Evolutionary conservation across 2,113 vertebrate species (phyloP), one percentile per base, ranked within the genome.

Genomic region (Falcunculus frontatus): DNA sequence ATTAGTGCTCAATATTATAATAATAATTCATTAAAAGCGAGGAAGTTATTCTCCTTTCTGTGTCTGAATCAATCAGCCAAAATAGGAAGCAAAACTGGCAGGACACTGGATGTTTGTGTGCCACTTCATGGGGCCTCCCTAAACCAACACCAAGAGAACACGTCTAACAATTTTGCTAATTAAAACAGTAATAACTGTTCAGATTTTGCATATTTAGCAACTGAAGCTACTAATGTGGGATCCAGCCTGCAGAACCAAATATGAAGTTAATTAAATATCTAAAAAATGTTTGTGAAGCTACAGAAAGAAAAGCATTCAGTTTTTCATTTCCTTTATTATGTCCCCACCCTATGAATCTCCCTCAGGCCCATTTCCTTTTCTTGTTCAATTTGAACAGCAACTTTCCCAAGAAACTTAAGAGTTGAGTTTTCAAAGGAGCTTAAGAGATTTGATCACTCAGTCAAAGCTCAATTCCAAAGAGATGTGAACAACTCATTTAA

Each of bases 301-400:
- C 79, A 92, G 92, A 96, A 95, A 93, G 72, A 90, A 88, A 95
- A 93, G 75, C 73, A 63, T 90, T 97, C 92, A 30, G 92, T 75
- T 96, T 97, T 90, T 82, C n/a, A 93, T 96, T 97, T 95, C 88
- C 83, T 90, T 93, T 83, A 83, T 86, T 95, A 88, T 81, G 90
- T 93, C 92, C 65, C 93, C 85, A 84, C 85, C 79, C 88, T 72
- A 78, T 89, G 92, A 96, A 89, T 90, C 44, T 82, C 84, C 91
- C 73, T 72, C 75, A 94, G 95, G 95, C 85, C 83, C 90, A 84
- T 95, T 95, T 96, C 95, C 92, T 93, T 96, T 95, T 94, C 93
- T 93, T 96, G 75, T 94, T 95, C 87, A 80, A 70, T 74, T 21
- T 86, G 79, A 94, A 80, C 25, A 89, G 42, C 50, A 75, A 60